A percentile compares a stretch with the other conserved stretches of the same genome.
Conservation (phyloP, 2,113 vertebrate species). For the Pampusana beccarii region DNA sequence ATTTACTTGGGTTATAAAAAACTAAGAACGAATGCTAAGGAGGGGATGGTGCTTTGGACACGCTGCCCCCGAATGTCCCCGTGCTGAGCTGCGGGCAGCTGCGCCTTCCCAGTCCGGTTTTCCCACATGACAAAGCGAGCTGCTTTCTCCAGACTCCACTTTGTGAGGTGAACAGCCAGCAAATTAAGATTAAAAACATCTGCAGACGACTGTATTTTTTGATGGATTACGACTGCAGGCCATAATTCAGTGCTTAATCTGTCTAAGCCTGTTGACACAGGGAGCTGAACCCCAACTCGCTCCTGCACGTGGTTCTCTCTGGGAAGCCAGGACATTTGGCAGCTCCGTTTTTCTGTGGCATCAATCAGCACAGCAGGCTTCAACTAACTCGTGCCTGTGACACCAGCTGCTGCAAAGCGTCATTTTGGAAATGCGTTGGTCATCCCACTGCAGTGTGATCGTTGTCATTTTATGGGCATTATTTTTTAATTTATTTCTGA, state of each 20-base stretch:
- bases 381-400: not conserved
- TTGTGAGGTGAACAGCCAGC: not conserved
- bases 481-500: not conserved
- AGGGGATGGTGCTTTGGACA: not conserved
- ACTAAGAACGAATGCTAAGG: not conserved
- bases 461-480: not conserved
- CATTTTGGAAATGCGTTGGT: not conserved
- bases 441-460: not conserved
- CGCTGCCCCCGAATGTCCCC: not conserved
- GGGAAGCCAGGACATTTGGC: not conserved
- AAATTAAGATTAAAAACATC: conserved; percentile 16
- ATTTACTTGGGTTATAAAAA: not conserved
- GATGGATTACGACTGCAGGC: not conserved
- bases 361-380: conserved; percentile 10
- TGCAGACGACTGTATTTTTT: conserved; percentile 2
- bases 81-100: not conserved
- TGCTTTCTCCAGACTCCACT: not conserved
- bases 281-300: not conserved
- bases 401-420: conserved; percentile 7
- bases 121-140: not conserved
- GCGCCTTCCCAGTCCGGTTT: accelerated
- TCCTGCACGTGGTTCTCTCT: not conserved
- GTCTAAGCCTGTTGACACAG: not conserved
- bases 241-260: conserved; percentile 14
- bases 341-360: not conserved